Evolutionary conservation across 2,113 vertebrate genomes (phyloP), one percentile per base, ranked within the genome.

Genomic region (Sylvilagus bachmani): DNA sequence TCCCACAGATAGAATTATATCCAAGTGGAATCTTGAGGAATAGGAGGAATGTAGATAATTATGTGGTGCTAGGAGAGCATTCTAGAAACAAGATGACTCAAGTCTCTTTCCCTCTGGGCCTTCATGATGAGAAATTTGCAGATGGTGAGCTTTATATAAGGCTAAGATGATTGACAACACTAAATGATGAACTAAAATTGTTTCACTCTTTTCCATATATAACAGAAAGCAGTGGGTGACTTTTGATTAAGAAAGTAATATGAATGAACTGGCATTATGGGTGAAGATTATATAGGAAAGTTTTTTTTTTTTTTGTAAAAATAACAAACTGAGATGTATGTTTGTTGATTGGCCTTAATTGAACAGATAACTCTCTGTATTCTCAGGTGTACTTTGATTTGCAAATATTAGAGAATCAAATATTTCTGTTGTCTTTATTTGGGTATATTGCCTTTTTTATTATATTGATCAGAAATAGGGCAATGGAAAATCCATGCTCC

Each of bases 391-490:
- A 14, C 11, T 89, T 95, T 84, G n/a, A 85, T 90, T 82, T 92
- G 53, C 22, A 85, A 71, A 17, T 66, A 55, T 88, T 17, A 51
- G 17, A 80, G 31, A 79, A 62, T 51, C 49, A 85, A 66, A 25
- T 83, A 77, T 86, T 86, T 73, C 51, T 77, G 27, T 58, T 80
- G n/a, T 66, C 38, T 89, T 86, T 89, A 83, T 79, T 74, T 89
- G 25, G 25, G 3, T 71, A 17, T 2, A 82, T 91, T 89, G 55
- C 33, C 25, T 58, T 86, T 53, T 9, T 81, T 51, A 21, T 6
- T 25, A 1, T 58, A 66, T 49, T 90, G 29, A 19, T 24, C 61
- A 85, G 73, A 88, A 87, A 85, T 33, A 85, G 1, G 7, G 24
- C 36, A 67, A 55, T 83, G 74, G 25, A 55, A 83, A 80, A 64